Conservation (phyloP, 2,888 invertebrate genomes). For the Noctua comes region DNA sequence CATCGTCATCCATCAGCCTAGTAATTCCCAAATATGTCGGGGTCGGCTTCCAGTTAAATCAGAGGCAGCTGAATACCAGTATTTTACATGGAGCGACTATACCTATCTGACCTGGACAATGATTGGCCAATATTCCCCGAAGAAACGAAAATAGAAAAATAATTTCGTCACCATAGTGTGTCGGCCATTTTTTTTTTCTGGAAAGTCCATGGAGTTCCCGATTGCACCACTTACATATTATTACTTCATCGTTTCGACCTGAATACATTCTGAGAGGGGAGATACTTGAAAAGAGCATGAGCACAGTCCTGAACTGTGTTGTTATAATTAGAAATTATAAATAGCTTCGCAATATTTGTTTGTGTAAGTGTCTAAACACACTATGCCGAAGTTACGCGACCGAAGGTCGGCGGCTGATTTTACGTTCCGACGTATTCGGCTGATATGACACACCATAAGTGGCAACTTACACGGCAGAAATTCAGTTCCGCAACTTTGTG, state of each 20-base stretch:
- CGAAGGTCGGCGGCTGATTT: too few species aligned
- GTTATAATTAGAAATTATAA: constrained; percentile 62
- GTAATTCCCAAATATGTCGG: background rate
- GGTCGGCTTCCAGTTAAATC: background rate
- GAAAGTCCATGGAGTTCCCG: constrained; percentile 14
- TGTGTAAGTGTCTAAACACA: too few species aligned
- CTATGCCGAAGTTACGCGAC: too few species aligned
- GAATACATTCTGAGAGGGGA: constrained; percentile 56
- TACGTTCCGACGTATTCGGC: too few species aligned
- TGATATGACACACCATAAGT: too few species aligned
- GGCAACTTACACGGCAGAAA: too few species aligned
- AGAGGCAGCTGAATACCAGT: background rate
- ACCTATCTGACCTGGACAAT: background rate
- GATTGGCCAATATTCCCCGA: background rate
- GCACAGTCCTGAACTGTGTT: constrained; percentile 30
- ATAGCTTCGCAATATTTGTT: constrained; percentile 30
- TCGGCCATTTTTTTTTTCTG: constrained; percentile 17
- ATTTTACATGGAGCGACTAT: background rate
- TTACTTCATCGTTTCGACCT: constrained; percentile 55
- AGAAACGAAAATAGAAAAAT: background rate
- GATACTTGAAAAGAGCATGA: constrained; percentile 57
- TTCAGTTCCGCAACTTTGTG: too few species aligned
- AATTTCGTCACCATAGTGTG: constrained; percentile 3
- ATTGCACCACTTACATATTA: constrained; percentile 24
- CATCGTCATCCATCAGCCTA: background rate